Percentiles rank a stretch among this genome's conserved stretches.
Conservation (phyloP, 1,140 invertebrate genomes). For the Dendrolimus kikuchii region DNA sequence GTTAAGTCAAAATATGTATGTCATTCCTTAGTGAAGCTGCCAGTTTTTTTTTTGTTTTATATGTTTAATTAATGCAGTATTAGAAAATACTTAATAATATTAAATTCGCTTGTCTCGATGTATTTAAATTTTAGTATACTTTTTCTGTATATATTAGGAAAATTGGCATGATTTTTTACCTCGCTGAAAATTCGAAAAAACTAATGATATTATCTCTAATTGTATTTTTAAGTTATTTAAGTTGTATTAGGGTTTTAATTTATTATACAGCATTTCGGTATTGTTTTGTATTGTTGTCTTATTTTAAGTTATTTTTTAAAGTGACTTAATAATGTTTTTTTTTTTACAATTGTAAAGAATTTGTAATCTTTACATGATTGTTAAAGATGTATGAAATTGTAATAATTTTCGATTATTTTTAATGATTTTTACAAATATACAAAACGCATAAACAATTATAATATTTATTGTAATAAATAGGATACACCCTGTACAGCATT, state of each 20-base stretch:
- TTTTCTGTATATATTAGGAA: constrained; percentile 19
- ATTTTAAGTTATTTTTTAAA: constrained; percentile 9
- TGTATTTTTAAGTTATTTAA: constrained; percentile 17
- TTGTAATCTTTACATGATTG: no score
- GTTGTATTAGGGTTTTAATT: constrained; percentile 16
- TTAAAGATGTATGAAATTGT: no score
- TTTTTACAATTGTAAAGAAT: neutral
- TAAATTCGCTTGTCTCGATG: neutral
- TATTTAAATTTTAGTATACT: constrained; percentile 2
- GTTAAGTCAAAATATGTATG: neutral
- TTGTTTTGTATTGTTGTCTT: constrained; percentile 17
- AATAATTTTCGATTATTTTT: no score
- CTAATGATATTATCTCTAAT: constrained; percentile 4
- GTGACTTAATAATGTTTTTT: neutral
- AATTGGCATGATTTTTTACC: constrained; percentile 14
- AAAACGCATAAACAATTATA: no score
- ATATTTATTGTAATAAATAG: no score
- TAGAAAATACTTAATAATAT: neutral
- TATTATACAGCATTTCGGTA: constrained; percentile 19
- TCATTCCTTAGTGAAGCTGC: constrained; percentile 2
- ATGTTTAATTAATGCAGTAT: neutral
- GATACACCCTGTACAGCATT: no score
- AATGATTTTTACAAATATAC: no score
- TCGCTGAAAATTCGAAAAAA: constrained; percentile 5
- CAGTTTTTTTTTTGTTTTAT: neutral